Evolutionary conservation across 2,888 invertebrate species (phyloP).

Genomic region (Melanchra persicariae): DNA sequence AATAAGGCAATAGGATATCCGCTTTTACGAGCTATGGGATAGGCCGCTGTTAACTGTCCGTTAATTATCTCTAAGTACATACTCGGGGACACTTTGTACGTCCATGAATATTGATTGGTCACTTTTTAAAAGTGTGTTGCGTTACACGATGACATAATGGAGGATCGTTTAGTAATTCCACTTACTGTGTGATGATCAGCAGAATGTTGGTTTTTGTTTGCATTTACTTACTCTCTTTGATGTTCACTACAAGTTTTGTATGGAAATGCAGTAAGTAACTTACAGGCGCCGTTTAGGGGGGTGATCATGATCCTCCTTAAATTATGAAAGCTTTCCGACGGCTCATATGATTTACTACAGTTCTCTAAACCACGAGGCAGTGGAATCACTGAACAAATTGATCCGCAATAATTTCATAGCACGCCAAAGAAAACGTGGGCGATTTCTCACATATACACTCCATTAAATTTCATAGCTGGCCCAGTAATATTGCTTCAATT

Average conservation of each 20-base stretch:
- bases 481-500: constrained; percentile 20
- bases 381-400: constrained; percentile 5
- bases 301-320: neutral
- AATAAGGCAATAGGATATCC: constrained; percentile 48
- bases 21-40: constrained; percentile 58
- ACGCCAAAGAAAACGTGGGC: constrained; percentile 1
- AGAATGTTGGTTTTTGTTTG: constrained; percentile 8
- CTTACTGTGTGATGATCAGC: constrained; percentile 7
- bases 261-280: neutral
- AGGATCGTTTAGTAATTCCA: constrained; percentile 37
- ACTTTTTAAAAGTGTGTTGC: constrained; percentile 41
- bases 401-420: neutral
- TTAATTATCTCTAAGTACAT: constrained; percentile 56
- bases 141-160: constrained; percentile 41
- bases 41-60: constrained; percentile 52
- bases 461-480: constrained; percentile 12
- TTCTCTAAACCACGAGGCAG: neutral
- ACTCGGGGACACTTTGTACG: constrained; percentile 47
- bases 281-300: neutral
- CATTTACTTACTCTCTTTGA: constrained; percentile 2
- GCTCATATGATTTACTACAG: neutral
- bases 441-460: constrained; percentile 11
- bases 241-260: neutral
- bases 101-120: constrained; percentile 41
- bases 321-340: neutral